Evolutionary conservation across 2,113 vertebrate species (phyloP).

Genomic region (Crypturellus undulatus): DNA sequence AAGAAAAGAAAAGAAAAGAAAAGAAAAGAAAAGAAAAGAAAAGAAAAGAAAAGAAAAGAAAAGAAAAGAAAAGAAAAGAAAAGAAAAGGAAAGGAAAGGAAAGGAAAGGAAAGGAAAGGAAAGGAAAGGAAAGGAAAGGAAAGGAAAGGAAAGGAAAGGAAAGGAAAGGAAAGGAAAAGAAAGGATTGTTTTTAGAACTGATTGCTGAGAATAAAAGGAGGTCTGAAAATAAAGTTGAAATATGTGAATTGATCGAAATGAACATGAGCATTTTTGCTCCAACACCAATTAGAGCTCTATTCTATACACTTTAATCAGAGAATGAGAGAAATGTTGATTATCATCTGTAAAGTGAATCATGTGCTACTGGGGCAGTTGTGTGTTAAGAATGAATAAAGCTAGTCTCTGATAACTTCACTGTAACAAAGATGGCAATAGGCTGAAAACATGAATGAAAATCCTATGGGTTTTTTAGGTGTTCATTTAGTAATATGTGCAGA

Average conservation of each 20-base stretch:
- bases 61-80: no score
- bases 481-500: neutral
- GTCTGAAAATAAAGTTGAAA: rapidly evolving
- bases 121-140: neutral
- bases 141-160: neutral
- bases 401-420: neutral
- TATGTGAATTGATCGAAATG: neutral
- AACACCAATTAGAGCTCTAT: neutral
- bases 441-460: neutral
- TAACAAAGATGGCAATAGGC: neutral
- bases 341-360: neutral
- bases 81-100: neutral
- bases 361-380: neutral
- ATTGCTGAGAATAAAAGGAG: neutral
- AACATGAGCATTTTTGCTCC: neutral
- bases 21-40: no score
- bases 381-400: neutral
- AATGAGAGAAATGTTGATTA: neutral
- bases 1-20: neutral
- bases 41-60: no score
- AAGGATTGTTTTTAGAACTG: no score
- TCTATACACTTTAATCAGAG: neutral
- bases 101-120: no score
- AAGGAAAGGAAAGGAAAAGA: neutral
- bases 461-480: neutral